Evolutionary conservation across 2,797 vertebrate genomes (phyloP), one percentile per base, ranked within the genome.

Genomic region (Poeciliopsis turneri): DNA sequence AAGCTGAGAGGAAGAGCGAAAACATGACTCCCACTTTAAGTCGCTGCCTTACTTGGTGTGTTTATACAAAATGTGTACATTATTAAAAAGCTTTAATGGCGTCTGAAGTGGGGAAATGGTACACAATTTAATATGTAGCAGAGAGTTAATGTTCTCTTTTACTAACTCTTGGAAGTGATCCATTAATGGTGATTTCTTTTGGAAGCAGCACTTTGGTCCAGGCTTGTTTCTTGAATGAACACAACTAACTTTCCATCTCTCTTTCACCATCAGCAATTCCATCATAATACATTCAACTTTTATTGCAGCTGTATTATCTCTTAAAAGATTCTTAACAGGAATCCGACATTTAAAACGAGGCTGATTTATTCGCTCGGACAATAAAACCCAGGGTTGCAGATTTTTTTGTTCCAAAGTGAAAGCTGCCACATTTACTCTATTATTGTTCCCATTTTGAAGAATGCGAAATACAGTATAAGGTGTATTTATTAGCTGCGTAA

Each of bases 101-200:
- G 61, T 51, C 70, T 20, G 57, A 80, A 46, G 69, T 71, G 23
- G 30, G 51, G 39, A 84, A 61, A 73, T 30, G 36, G 83, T 80
- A 85, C 46, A 83, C 82, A 82, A 30, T 55, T 47, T 43, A 78
- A 87, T 80, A 78, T 49, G 10, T 43, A 87, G 84, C 55, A 86
- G 41, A 28, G 75, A 82, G 49, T 45, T 74, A 69, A 85, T 79
- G 78, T 74, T 79, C 16, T n/a, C 30, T 84, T 90, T 93, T 92
- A 92, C 90, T 91, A 88, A 69, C 66, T 70, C 45, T 88, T 75
- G 73, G 80, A 66, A 74, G 75, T 81, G 76, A 82, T 87, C 87
- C 90, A 77, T 25, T 45, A 83, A 82, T 23, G 23, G 72, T 28
- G 77, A 64, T 79, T 43, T 41, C 10, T 10, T 69, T 43, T 69